These are phyloP conservation scores for Ischnus inquisitorius DNA, from an alignment of 2,888 invertebrate species.

Conservation along the genomic window DNA sequence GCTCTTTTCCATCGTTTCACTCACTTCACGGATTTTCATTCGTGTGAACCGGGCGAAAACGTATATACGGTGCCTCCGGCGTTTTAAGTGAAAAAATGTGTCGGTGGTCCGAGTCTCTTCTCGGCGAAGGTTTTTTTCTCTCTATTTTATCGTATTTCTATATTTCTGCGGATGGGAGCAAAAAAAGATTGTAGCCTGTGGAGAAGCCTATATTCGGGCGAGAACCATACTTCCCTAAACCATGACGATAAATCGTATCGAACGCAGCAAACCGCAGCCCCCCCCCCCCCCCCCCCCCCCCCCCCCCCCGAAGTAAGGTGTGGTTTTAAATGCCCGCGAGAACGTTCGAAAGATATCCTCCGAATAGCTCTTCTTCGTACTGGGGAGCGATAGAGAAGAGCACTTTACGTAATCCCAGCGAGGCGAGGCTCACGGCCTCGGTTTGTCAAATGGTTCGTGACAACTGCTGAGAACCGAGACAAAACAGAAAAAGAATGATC, in stretches of 20 bases:
- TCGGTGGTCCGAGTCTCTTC: not conserved
- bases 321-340: constrained; percentile 1
- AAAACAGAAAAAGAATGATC: not conserved
- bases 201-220: not conserved
- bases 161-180: not conserved
- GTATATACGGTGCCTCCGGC: not conserved
- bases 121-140: not conserved
- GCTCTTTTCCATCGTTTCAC: constrained; percentile 9
- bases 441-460: constrained; percentile 33
- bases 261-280: not conserved
- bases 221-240: constrained; percentile 29
- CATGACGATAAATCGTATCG: constrained; percentile 1
- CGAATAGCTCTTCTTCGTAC: not conserved
- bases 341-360: constrained; percentile 17
- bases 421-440: not conserved
- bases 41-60: not conserved
- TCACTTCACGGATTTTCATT: not conserved
- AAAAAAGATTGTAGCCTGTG: not conserved
- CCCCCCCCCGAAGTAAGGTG: not conserved
- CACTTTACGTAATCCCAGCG: constrained; percentile 29
- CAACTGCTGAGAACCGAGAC: constrained; percentile 16
- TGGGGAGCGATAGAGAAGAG: not conserved
- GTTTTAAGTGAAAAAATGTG: not conserved
- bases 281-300: too few relatives aligned
- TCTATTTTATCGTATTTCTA: not conserved